phyloP scores from a whole-genome alignment of 2,888 invertebrate species.

The Calameuta filiformis region DNA sequence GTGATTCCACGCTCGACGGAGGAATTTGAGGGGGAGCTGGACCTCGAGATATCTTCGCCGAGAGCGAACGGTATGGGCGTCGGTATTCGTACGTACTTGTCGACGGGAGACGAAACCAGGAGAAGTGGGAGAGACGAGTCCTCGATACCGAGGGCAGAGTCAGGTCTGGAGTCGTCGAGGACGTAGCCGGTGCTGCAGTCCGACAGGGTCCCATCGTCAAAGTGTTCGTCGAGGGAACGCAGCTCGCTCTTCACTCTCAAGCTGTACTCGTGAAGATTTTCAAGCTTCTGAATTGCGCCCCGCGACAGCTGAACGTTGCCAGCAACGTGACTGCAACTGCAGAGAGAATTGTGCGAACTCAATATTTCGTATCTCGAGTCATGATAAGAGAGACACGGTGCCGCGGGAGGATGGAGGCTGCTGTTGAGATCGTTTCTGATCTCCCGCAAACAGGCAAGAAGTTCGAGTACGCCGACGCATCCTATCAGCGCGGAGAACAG shows the following conservation, averaged over 20 bases:
- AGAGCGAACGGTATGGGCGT: constrained; percentile 53
- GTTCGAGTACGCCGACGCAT: constrained; percentile 80
- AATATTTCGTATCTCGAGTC: constrained; percentile 35
- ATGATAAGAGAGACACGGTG: constrained; percentile 41
- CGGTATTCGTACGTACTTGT: constrained; percentile 51
- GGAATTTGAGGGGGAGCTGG: constrained; percentile 35
- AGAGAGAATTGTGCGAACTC: constrained; percentile 54
- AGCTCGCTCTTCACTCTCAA: constrained; percentile 52
- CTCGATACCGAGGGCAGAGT: constrained; percentile 45
- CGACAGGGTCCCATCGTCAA: constrained; percentile 47
- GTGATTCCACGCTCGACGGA: constrained; percentile 39
- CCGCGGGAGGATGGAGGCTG: constrained; percentile 4
- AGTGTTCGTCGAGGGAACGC: constrained; percentile 44
- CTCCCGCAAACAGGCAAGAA: constrained; percentile 69
- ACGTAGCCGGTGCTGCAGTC: constrained; percentile 49
- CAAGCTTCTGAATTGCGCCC: constrained; percentile 50
- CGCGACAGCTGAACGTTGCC: constrained; percentile 40
- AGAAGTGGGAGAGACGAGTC: neutral
- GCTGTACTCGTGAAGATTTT: constrained; percentile 60
- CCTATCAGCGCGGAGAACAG: constrained; percentile 79
- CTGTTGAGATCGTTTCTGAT: constrained; percentile 32
- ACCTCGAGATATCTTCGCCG: constrained; percentile 42
- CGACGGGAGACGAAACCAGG: constrained; percentile 16
- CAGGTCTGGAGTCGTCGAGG: constrained; percentile 42
- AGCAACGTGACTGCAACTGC: constrained; percentile 49